Base-by-base conservation (phyloP, 2,113 vertebrate species). In the Rostratula benghalensis region DNA sequence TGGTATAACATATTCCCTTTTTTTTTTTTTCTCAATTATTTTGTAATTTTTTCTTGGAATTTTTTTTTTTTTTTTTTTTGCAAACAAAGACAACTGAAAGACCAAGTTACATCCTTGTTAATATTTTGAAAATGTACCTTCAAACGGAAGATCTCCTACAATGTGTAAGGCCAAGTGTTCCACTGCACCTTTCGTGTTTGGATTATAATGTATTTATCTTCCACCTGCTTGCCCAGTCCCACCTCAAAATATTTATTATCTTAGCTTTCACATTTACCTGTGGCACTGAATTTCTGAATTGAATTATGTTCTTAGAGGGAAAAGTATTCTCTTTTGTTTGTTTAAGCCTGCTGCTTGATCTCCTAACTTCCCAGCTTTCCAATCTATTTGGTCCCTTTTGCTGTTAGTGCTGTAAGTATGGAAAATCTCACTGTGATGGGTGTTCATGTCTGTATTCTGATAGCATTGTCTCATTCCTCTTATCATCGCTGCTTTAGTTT, bases 191-290 rank as follows among this genome's bases (percentile, higher is more conserved):
- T 87, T 70, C n/a, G n/a, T 30, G 37, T 79, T 74, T 68, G 54
- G 25, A 83, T n/a, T 57, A 7, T 57, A 61, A 46, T 65, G 48
- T 89, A 65, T 87, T 91, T 94, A 23, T 91, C 80, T 92, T 94
- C 51, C 23, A 59, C n/a, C n/a, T 81, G 19, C 63, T 78, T 75
- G 73, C 71, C 71, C 86, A 60, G 46, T 78, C 75, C 68, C 41
- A 56, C 93, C 85, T 84, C 77, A 82, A 95, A 95, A 82, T 51
- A 68, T 91, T 91, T 94, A 67, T 91, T 73, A 54, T 94, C 37
- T 71, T 51, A 51, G n/a, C 46, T 81, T 94, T 91, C 73, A 87
- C 69, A 81, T 31, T 84, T 78, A 90, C 68, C 69, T 89, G 68
- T 83, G 64, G 77, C 76, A 95, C 67, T 51, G 83, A 81, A 60